These are phyloP conservation scores for Antheraea mylitta DNA, from an alignment of 1,140 invertebrate species.

Conservation along the genomic window DNA sequence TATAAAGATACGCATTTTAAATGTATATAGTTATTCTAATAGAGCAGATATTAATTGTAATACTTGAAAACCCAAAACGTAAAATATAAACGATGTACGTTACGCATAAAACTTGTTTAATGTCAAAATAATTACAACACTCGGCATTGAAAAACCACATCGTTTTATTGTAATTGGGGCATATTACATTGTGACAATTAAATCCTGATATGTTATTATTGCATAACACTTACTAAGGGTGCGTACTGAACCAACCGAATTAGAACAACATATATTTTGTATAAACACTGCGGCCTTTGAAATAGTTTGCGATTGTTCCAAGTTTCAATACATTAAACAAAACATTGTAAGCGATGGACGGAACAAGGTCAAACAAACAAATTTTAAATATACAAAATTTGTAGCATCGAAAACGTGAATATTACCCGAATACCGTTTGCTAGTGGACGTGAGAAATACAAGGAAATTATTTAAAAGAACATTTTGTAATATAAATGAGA, in stretches of 20 bases:
- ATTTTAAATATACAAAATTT: constrained; percentile 38
- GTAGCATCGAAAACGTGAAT: constrained; percentile 9
- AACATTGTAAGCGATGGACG: constrained; percentile 46
- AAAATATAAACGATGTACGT: too few relatives aligned
- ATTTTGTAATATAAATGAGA: not conserved
- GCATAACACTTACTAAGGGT: constrained; percentile 26
- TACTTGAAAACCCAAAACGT: too few relatives aligned
- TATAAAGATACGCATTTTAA: too few relatives aligned
- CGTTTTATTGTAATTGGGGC: constrained; percentile 19
- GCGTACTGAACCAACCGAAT: constrained; percentile 43
- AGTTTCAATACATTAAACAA: constrained; percentile 49
- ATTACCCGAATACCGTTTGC: not conserved
- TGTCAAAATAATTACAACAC: constrained; percentile 18
- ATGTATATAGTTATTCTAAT: too few relatives aligned
- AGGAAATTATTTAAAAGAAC: not conserved
- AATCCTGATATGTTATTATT: constrained; percentile 29
- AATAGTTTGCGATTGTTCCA: constrained; percentile 56
- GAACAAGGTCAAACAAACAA: constrained; percentile 44
- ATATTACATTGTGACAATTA: constrained; percentile 20
- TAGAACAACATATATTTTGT: constrained; percentile 34
- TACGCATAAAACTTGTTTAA: constrained; percentile 5
- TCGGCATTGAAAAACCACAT: constrained; percentile 19
- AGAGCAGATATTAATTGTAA: too few relatives aligned
- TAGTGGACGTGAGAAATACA: not conserved
- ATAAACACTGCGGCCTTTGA: constrained; percentile 50